A percentile compares a stretch with the other conserved stretches of the same genome.
phyloP scores from a whole-genome alignment of 2,888 invertebrate genomes.

The Drosophila macrospina region DNA sequence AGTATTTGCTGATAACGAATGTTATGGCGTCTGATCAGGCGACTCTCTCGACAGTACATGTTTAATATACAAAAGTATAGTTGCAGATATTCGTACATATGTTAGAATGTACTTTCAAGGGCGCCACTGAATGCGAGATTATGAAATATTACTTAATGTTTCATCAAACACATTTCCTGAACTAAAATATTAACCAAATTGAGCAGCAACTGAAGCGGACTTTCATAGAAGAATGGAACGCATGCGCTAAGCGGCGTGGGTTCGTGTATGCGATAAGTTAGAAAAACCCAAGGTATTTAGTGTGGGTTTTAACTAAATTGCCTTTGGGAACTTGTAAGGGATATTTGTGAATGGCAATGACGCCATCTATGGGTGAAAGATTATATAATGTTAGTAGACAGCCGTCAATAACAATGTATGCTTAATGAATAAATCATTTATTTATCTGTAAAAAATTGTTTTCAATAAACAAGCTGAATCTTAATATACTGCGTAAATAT shows the following conservation, averaged over 20 bases:
- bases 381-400: background rate
- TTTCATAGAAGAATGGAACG: constrained; percentile 17
- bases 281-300: background rate
- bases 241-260: constrained; percentile 17
- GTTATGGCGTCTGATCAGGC: constrained; percentile 31
- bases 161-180: background rate
- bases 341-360: background rate
- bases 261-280: constrained; percentile 7
- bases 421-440: background rate
- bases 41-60: background rate
- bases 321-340: background rate
- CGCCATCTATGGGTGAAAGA: constrained; percentile 30
- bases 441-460: too few species aligned
- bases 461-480: too few species aligned
- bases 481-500: too few species aligned
- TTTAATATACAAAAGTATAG: too few species aligned
- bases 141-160: background rate
- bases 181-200: background rate
- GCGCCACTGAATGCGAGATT: constrained; percentile 15
- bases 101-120: constrained; percentile 26
- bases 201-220: background rate
- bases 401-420: background rate
- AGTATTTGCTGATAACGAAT: constrained; percentile 33
- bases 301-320: constrained; percentile 6
- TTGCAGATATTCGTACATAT: background rate